Conservation (phyloP, 2,888 invertebrate genomes). For the Eristalis intricaria region DNA sequence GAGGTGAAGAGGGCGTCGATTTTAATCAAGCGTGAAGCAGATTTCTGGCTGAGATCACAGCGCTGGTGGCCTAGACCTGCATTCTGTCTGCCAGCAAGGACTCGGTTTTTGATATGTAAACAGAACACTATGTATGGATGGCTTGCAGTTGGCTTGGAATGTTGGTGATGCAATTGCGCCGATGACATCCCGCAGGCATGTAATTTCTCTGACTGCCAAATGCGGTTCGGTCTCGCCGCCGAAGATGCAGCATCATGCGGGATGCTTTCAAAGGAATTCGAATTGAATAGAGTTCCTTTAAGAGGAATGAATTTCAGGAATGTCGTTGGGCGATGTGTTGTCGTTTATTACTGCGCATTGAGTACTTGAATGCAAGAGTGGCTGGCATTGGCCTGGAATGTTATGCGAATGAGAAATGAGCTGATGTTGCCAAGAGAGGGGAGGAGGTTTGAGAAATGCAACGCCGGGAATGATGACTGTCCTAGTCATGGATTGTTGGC, state of each 20-base stretch:
- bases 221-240: not conserved
- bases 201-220: conserved; percentile 14
- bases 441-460: not conserved
- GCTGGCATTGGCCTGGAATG: not conserved
- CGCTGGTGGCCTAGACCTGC: not conserved
- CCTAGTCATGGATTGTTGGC: too few species aligned
- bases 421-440: not conserved
- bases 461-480: too few species aligned
- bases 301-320: not conserved
- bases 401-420: not conserved
- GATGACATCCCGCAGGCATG: not conserved
- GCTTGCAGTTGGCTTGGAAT: not conserved
- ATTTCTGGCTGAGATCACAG: not conserved
- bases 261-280: not conserved
- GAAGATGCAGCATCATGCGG: not conserved
- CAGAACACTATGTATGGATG: conserved; percentile 7
- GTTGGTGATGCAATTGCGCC: not conserved
- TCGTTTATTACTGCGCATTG: not conserved
- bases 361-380: not conserved
- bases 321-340: not conserved
- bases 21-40: not conserved
- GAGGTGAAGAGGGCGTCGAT: not conserved
- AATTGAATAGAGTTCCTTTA: not conserved
- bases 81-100: not conserved
- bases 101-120: not conserved